These are phyloP conservation scores for Trachelipus rathkii DNA, from an alignment of 1,140 invertebrate species.

Conservation along the genomic window DNA sequence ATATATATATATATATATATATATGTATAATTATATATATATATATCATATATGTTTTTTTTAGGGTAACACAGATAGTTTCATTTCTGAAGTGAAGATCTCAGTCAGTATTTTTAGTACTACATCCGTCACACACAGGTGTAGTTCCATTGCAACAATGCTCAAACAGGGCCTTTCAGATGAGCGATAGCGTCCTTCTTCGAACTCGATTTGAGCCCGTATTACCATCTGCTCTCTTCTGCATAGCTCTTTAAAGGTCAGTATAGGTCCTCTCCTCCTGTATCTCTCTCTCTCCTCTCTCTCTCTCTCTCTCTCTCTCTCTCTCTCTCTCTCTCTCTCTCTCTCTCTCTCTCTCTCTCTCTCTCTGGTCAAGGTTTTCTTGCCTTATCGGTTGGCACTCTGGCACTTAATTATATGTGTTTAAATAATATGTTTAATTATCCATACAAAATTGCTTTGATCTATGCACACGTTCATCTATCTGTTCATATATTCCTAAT, in stretches of 20 bases:
- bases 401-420: too few species aligned
- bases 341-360: conserved; percentile 1
- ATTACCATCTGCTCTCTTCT: conserved; percentile 31
- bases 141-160: too few species aligned
- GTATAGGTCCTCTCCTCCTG: not conserved
- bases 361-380: too few species aligned
- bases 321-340: not conserved
- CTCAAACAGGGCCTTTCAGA: conserved; percentile 56
- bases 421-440: too few species aligned
- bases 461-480: too few species aligned
- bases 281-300: conserved; percentile 7
- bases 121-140: too few species aligned
- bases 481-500: not conserved
- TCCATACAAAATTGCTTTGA: too few species aligned
- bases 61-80: conserved; percentile 37
- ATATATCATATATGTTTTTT: not conserved
- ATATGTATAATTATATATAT: not conserved
- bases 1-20: not conserved
- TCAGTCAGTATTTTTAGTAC: too few species aligned
- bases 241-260: conserved; percentile 28
- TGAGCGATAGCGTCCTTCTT: conserved; percentile 55
- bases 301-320: not conserved
- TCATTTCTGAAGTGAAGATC: conserved; percentile 48
- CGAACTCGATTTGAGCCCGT: conserved; percentile 51
- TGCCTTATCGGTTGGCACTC: too few species aligned